Evolutionary conservation across 1,140 invertebrate genomes (phyloP).

Genomic region (Elymnias hypermnestra): DNA sequence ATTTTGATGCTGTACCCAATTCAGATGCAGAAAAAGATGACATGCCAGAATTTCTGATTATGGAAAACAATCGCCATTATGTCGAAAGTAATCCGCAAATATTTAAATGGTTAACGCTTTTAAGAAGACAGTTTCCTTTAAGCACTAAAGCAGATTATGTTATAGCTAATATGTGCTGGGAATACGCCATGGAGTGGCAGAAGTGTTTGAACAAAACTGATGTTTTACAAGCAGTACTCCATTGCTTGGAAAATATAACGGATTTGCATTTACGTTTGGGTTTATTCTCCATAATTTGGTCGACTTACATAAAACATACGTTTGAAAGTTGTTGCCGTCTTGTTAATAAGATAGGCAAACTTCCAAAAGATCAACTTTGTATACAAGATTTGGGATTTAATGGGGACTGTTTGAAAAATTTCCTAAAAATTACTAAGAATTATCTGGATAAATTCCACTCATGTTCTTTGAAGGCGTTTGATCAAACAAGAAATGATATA

Average conservation of each 20-base stretch:
- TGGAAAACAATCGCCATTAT: constrained; percentile 44
- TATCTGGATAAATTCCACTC: constrained; percentile 88
- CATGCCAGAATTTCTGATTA: constrained; percentile 43
- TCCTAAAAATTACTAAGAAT: constrained; percentile 81
- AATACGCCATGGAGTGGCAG: constrained; percentile 91
- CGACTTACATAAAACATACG: constrained; percentile 85
- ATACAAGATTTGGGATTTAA: constrained; percentile 85
- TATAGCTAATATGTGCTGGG: constrained; percentile 92
- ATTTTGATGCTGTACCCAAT: constrained; percentile 19
- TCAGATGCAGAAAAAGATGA: constrained; percentile 26
- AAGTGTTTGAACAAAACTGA: constrained; percentile 83
- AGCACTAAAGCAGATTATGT: constrained; percentile 88
- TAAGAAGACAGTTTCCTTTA: constrained; percentile 88
- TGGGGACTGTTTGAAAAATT: constrained; percentile 80
- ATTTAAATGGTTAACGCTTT: constrained; percentile 77
- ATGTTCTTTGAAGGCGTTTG: constrained; percentile 68
- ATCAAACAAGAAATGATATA: constrained; percentile 71
- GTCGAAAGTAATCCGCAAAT: constrained; percentile 63
- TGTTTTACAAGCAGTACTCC: constrained; percentile 79
- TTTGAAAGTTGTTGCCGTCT: constrained; percentile 85
- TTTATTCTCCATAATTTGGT: constrained; percentile 91
- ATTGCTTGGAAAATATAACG: constrained; percentile 79
- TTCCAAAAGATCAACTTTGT: constrained; percentile 90
- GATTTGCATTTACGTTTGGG: constrained; percentile 82
- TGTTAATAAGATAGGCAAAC: constrained; percentile 92